Evolutionary conservation across 2,888 invertebrate genomes (phyloP).

Genomic region (Punctoribates punctum): DNA sequence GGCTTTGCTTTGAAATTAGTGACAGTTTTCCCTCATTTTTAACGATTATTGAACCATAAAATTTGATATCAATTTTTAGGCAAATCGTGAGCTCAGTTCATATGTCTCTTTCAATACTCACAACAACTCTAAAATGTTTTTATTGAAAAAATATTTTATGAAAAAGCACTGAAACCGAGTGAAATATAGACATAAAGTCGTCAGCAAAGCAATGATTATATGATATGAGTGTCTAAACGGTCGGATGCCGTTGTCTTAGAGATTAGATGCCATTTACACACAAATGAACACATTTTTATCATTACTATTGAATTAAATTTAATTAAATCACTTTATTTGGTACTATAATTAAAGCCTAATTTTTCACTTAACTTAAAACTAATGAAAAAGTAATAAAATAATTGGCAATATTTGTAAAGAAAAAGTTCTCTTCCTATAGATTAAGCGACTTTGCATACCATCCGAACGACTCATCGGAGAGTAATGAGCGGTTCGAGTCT

Average conservation of each 20-base stretch:
- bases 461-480: slow-evolving; percentile 11
- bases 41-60: neutral
- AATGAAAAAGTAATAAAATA: too few species aligned
- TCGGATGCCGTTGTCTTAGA: slow-evolving; percentile 34
- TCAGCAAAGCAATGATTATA: neutral
- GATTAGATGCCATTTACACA: neutral
- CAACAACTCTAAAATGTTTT: neutral
- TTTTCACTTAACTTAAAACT: neutral
- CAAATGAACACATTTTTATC: slow-evolving; percentile 19
- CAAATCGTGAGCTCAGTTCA: neutral
- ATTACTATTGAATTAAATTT: neutral
- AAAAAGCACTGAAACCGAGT: neutral
- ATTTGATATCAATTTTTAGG: neutral
- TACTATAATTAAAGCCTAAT: neutral
- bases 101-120: too few species aligned
- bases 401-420: too few species aligned
- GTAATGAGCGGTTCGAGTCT: slow-evolving; percentile 32
- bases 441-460: slow-evolving; percentile 1
- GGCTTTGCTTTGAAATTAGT: neutral
- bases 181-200: neutral
- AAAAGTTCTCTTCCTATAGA: neutral
- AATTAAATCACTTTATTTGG: too few species aligned
- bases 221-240: slow-evolving; percentile 8
- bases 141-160: neutral
- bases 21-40: neutral